phyloP scores from a whole-genome alignment of 2,113 vertebrate genomes.

The Microtus montanus region DNA sequence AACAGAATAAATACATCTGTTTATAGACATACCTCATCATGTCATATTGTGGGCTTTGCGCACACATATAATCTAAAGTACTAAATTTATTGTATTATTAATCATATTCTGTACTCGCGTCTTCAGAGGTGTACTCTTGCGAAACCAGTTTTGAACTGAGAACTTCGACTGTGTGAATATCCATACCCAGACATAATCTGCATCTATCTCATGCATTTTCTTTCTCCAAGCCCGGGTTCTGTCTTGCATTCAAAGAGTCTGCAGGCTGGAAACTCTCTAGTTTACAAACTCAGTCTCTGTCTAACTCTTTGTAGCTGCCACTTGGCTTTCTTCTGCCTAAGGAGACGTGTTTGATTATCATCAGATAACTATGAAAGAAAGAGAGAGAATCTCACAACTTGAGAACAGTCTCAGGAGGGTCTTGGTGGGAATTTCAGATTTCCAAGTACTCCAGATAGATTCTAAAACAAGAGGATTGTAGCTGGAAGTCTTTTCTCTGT shows the following conservation, averaged over 20 bases:
- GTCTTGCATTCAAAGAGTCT: not conserved
- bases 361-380: not conserved
- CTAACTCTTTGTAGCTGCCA: not conserved
- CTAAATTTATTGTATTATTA: not conserved
- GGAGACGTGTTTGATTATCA: not conserved
- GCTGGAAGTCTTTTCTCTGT: too few species aligned
- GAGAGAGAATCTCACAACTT: not conserved
- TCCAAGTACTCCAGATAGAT: not conserved
- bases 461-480: not conserved
- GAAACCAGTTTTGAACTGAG: not conserved
- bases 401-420: not conserved
- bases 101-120: not conserved
- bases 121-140: not conserved
- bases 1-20: not conserved
- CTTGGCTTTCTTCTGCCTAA: not conserved
- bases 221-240: not conserved
- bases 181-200: not conserved
- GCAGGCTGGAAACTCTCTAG: not conserved
- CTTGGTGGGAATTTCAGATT: not conserved
- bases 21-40: not conserved
- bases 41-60: not conserved
- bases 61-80: not conserved
- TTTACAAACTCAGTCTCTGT: not conserved
- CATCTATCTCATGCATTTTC: not conserved
- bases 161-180: not conserved